Conservation (phyloP, 2,797 vertebrate genomes). For the Poeciliopsis presidionis region DNA sequence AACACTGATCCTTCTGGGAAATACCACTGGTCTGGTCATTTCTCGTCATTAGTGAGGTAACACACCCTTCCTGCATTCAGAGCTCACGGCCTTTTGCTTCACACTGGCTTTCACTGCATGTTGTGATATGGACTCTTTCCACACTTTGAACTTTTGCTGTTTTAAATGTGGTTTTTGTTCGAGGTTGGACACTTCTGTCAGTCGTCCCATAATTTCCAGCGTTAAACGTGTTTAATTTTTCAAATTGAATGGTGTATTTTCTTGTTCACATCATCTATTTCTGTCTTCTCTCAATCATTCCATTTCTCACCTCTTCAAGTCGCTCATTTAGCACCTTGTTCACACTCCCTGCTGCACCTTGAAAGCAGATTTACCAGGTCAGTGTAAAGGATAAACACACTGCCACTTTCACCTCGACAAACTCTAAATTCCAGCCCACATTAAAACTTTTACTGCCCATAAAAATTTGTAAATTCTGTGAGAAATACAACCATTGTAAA, state of each 20-base stretch:
- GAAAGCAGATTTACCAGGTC: slow-evolving; percentile 38
- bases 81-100: slow-evolving; percentile 7
- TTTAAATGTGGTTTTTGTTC: not conserved
- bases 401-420: not conserved
- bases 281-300: slow-evolving; percentile 30
- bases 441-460: slow-evolving; percentile 1
- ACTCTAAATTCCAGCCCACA: not conserved
- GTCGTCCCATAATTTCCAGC: slow-evolving; percentile 2
- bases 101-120: not conserved
- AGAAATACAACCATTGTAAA: not conserved
- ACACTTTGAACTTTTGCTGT: not conserved
- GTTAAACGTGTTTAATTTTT: slow-evolving; percentile 11
- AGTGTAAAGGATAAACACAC: not conserved
- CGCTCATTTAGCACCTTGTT: slow-evolving; percentile 25
- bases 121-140: not conserved
- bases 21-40: slow-evolving; percentile 52
- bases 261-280: slow-evolving; percentile 45
- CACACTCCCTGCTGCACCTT: slow-evolving; percentile 30
- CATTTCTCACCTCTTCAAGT: slow-evolving; percentile 45
- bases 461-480: not conserved
- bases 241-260: slow-evolving; percentile 28
- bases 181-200: not conserved
- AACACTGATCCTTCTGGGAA: slow-evolving; percentile 78
- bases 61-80: slow-evolving; percentile 78
- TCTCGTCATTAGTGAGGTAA: slow-evolving; percentile 57